A percentile compares a stretch with the other conserved stretches of the same genome.
Evolutionary conservation across 1,140 invertebrate genomes (phyloP).

Genomic region (Caenorhabditis latens): DNA sequence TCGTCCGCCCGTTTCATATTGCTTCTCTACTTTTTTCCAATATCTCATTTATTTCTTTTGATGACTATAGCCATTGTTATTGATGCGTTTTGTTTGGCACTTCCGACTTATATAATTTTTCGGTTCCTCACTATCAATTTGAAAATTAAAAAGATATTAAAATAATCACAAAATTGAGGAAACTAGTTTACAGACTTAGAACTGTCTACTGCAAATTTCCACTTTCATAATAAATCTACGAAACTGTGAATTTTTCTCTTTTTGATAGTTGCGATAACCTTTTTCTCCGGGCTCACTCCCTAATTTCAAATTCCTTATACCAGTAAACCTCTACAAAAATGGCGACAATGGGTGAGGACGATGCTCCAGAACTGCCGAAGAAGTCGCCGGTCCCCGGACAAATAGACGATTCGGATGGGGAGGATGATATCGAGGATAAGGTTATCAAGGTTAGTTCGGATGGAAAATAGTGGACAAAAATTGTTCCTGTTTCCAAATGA

Average conservation of each 20-base stretch:
- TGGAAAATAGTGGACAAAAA: neutral
- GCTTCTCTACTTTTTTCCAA: too few species aligned
- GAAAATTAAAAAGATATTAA: too few species aligned
- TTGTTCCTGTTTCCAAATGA: neutral
- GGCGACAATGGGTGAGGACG: neutral
- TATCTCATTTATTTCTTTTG: constrained; percentile 28
- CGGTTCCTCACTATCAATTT: too few species aligned
- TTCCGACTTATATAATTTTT: neutral
- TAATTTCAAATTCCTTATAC: neutral
- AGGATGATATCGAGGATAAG: constrained; percentile 14
- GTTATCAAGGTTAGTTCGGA: constrained; percentile 8
- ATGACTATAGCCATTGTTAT: neutral
- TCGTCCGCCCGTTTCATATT: constrained; percentile 1
- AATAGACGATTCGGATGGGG: constrained; percentile 1
- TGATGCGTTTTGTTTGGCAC: neutral
- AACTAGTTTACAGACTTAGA: too few species aligned
- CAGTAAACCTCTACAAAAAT: neutral
- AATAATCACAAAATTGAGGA: too few species aligned
- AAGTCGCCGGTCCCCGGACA: neutral
- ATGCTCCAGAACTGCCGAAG: constrained; percentile 31
- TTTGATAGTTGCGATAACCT: too few species aligned
- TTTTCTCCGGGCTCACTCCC: too few species aligned
- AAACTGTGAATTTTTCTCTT: too few species aligned
- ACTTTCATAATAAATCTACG: too few species aligned
- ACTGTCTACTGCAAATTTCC: too few species aligned